Evolutionary conservation across 2,888 invertebrate species (phyloP).

Genomic region (Dione vanillae): DNA sequence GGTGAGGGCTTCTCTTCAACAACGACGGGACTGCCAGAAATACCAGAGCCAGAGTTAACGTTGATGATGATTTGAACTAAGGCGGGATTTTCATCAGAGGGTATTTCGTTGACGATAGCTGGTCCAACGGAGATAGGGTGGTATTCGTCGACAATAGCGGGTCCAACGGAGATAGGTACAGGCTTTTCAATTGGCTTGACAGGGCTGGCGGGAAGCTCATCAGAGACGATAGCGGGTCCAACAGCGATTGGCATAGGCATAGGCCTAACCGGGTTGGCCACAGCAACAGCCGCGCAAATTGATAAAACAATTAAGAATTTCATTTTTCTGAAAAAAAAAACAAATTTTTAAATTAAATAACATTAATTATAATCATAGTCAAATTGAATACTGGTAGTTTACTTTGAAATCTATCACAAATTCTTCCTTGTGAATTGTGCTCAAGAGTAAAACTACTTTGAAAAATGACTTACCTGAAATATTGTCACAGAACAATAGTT

Average conservation of each 20-base stretch:
- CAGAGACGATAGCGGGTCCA: slow-evolving; percentile 47
- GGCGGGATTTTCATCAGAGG: slow-evolving; percentile 38
- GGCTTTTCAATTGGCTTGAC: not conserved
- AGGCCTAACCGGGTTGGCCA: slow-evolving; percentile 39
- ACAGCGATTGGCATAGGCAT: slow-evolving; percentile 29
- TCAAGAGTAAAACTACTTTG: no score
- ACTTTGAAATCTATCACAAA: no score
- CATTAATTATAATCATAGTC: not conserved
- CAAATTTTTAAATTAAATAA: not conserved
- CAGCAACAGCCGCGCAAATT: slow-evolving; percentile 55
- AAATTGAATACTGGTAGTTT: no score
- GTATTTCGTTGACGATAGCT: slow-evolving; percentile 1
- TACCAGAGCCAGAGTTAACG: slow-evolving; percentile 36
- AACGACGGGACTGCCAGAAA: not conserved
- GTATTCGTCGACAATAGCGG: slow-evolving; percentile 25
- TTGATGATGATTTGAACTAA: slow-evolving; percentile 52
- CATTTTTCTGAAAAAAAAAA: slow-evolving; percentile 20
- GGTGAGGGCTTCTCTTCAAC: not conserved
- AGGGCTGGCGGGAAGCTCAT: not conserved
- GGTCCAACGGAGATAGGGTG: slow-evolving; percentile 4
- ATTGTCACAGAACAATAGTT: no score
- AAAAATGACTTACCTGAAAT: no score
- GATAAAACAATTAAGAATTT: slow-evolving; percentile 62
- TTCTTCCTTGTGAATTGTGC: no score
- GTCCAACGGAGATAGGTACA: slow-evolving; percentile 24